A percentile compares a stretch with the other conserved stretches of the same genome.
phyloP scores from a whole-genome alignment of 2,113 vertebrate genomes.

The Neolamprologus kungweensis region DNA sequence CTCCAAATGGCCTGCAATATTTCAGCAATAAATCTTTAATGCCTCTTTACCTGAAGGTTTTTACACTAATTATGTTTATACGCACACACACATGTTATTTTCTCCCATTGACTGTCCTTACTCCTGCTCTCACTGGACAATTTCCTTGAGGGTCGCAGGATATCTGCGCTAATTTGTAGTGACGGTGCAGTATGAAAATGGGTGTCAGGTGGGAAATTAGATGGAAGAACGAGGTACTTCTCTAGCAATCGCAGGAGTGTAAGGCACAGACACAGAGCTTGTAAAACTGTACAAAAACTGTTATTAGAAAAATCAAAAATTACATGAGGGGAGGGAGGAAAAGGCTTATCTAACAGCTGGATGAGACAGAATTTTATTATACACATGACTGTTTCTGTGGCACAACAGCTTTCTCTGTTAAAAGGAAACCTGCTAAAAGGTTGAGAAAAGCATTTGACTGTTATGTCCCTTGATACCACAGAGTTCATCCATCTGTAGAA shows the following conservation, averaged over 20 bases:
- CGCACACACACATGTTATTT: background rate
- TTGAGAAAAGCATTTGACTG: background rate
- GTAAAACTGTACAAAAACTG: background rate
- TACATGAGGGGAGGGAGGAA: background rate
- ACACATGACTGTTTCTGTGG: background rate
- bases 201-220: constrained; percentile 31
- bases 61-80: background rate
- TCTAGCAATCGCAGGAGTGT: background rate
- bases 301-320: background rate
- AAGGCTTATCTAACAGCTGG: background rate
- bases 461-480: background rate
- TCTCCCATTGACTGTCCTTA: background rate
- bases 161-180: background rate
- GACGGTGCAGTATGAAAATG: background rate
- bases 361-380: constrained; percentile 12
- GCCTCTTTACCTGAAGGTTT: background rate
- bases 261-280: background rate
- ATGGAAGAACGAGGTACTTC: background rate
- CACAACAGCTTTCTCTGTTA: background rate
- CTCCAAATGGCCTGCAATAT: background rate
- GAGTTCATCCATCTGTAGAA: background rate
- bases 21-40: background rate
- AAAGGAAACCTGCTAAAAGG: background rate
- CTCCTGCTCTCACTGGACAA: background rate
- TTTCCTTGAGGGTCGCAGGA: background rate